Percentiles rank a stretch among this genome's conserved stretches.
Evolutionary conservation across 2,113 vertebrate species (phyloP).

Genomic region (Mesoclemmys tuberculata): DNA sequence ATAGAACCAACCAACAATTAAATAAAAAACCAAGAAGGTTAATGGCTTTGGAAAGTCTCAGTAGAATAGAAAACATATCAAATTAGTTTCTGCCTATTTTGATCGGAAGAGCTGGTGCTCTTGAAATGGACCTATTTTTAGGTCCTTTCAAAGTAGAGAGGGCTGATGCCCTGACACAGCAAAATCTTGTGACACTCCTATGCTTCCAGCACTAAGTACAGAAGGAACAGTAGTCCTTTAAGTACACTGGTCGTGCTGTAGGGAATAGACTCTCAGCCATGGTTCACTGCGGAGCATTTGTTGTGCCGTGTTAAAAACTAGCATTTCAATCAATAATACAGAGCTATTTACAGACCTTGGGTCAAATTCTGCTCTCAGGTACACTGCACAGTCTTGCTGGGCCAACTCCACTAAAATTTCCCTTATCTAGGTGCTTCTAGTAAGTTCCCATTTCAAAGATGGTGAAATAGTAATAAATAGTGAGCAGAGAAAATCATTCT

Average conservation of each 20-base stretch:
- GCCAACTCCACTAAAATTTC: background rate
- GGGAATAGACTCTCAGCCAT: background rate
- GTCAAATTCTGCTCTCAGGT: background rate
- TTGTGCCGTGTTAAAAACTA: background rate
- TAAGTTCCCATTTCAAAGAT: background rate
- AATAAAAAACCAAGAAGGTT: background rate
- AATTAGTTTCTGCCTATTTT: background rate
- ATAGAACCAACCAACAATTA: background rate
- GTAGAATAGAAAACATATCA: background rate
- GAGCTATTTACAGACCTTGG: background rate
- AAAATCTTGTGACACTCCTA: constrained; percentile 25
- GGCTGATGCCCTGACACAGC: constrained; percentile 44
- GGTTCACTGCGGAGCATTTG: background rate
- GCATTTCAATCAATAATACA: background rate
- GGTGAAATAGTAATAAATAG: background rate
- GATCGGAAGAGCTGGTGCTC: background rate
- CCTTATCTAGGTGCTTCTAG: rapidly evolving
- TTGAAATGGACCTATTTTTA: constrained; percentile 33
- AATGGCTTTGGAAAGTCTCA: background rate
- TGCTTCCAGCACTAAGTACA: background rate
- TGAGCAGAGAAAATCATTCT: background rate
- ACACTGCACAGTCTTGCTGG: background rate
- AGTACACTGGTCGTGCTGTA: background rate
- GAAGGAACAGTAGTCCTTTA: constrained; percentile 12
- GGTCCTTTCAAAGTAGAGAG: constrained; percentile 4